A percentile compares a stretch with the other conserved stretches of the same genome.
Evolutionary conservation across 2,797 vertebrate species (phyloP).

Genomic region (Thamnophis elegans): DNA sequence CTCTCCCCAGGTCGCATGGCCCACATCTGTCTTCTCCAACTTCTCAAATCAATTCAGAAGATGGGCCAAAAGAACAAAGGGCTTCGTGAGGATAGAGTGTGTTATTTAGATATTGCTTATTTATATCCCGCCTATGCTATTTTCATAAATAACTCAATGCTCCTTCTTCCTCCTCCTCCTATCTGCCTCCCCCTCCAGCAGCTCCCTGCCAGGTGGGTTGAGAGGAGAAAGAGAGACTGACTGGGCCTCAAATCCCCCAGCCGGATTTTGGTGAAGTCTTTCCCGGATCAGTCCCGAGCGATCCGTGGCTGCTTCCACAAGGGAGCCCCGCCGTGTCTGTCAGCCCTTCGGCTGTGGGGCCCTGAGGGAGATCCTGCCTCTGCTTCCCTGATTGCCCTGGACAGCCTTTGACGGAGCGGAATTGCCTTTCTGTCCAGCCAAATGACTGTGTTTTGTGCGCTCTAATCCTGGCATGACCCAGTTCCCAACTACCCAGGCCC

Average conservation of each 20-base stretch:
- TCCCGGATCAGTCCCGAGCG: background rate
- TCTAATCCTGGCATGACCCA: slow-evolving; percentile 10
- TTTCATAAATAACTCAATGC: background rate
- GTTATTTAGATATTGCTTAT: background rate
- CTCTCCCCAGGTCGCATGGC: accelerated
- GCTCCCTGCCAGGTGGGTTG: background rate
- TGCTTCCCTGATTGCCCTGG: background rate
- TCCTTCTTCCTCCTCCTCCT: background rate
- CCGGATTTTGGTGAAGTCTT: background rate
- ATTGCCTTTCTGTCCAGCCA: background rate
- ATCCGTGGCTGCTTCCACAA: too few relatives aligned
- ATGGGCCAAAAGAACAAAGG: background rate
- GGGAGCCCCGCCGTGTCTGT: background rate
- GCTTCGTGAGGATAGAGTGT: background rate
- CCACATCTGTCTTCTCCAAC: background rate
- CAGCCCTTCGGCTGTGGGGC: background rate
- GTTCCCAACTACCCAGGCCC: background rate
- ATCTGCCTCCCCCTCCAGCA: background rate
- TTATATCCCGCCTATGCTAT: background rate
- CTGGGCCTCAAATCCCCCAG: background rate
- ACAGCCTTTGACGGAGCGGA: background rate
- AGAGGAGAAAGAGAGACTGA: background rate
- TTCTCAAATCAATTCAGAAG: background rate
- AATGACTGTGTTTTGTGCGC: background rate
- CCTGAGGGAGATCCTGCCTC: background rate